These are phyloP conservation scores for Nothoprocta perdicaria DNA, from an alignment of 2,113 vertebrate species.

Conservation along the genomic window DNA sequence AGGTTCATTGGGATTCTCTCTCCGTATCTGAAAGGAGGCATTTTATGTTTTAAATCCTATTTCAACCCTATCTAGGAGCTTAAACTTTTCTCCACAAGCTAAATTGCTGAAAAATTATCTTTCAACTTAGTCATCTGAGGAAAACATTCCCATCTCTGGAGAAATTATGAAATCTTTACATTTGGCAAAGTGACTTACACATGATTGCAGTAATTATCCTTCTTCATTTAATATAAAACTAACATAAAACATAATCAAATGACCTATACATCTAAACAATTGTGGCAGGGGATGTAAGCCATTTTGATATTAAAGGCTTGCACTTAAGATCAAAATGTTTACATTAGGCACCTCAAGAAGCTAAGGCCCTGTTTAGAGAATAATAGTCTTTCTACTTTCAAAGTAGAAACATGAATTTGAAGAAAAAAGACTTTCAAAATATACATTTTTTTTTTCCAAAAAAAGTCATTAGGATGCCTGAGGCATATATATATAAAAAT, in stretches of 20 bases:
- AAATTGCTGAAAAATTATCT: background rate
- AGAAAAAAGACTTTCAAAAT: background rate
- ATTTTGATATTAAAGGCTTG: background rate
- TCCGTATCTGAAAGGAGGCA: background rate
- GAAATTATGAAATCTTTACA: background rate
- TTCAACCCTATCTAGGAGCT: background rate
- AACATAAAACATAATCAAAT: constrained; percentile 42
- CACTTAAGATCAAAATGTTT: background rate
- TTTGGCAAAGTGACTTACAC: constrained; percentile 24
- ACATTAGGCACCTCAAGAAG: background rate
- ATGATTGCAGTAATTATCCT: constrained; percentile 11
- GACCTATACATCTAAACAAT: background rate
- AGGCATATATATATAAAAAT: background rate
- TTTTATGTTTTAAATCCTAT: background rate
- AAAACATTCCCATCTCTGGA: constrained; percentile 2
- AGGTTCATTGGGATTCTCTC: background rate
- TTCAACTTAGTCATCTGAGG: background rate
- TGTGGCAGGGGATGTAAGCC: background rate
- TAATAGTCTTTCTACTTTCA: background rate
- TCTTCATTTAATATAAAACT: constrained; percentile 33
- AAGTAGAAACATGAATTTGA: background rate
- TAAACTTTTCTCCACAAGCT: background rate
- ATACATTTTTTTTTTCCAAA: background rate
- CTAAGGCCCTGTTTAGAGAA: background rate
- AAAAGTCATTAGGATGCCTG: background rate